phyloP scores from a whole-genome alignment of 1,140 invertebrate genomes.

The Drosophila kikkawai region DNA sequence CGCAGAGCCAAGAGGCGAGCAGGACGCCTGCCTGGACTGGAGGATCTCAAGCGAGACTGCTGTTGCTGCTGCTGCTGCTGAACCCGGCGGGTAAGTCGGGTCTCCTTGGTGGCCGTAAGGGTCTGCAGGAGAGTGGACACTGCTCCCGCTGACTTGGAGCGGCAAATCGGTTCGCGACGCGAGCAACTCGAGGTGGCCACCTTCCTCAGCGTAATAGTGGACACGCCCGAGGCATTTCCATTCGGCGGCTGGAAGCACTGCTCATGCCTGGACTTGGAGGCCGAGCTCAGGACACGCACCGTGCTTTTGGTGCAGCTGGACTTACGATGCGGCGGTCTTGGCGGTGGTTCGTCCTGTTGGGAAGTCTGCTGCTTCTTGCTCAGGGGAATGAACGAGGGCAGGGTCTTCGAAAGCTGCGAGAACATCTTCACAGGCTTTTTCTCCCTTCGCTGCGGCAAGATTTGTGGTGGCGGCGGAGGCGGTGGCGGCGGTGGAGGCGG shows the following conservation, averaged over 20 bases:
- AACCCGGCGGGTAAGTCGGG: slow-evolving; percentile 59
- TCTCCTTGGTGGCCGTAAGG: slow-evolving; percentile 59
- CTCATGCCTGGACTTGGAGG: slow-evolving; percentile 85
- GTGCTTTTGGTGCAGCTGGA: slow-evolving; percentile 90
- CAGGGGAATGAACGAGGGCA: slow-evolving; percentile 85
- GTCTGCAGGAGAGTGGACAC: slow-evolving; percentile 71
- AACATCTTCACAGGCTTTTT: slow-evolving; percentile 80
- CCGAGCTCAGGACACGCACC: slow-evolving; percentile 48
- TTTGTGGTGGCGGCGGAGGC: slow-evolving; percentile 30
- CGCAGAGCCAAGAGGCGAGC: slow-evolving; percentile 59
- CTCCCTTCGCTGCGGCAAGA: background rate
- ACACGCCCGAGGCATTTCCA: slow-evolving; percentile 30
- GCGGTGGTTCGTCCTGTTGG: slow-evolving; percentile 45
- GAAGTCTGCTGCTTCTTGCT: slow-evolving; percentile 65
- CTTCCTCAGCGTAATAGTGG: slow-evolving; percentile 70
- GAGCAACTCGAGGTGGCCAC: slow-evolving; percentile 39
- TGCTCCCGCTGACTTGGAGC: slow-evolving; percentile 77
- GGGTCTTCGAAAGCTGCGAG: slow-evolving; percentile 83
- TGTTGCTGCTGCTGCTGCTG: slow-evolving; percentile 68
- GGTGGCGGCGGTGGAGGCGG: slow-evolving; percentile 27
- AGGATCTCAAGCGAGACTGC: slow-evolving; percentile 63
- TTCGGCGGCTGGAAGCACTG: slow-evolving; percentile 86
- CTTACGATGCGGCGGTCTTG: slow-evolving; percentile 85
- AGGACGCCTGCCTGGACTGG: slow-evolving; percentile 63
- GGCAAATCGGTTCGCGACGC: slow-evolving; percentile 63